Percentiles rank a stretch among this genome's conserved stretches.
These are phyloP conservation scores for Characodon lateralis DNA, from an alignment of 2,797 vertebrate genomes.

Conservation along the genomic window DNA sequence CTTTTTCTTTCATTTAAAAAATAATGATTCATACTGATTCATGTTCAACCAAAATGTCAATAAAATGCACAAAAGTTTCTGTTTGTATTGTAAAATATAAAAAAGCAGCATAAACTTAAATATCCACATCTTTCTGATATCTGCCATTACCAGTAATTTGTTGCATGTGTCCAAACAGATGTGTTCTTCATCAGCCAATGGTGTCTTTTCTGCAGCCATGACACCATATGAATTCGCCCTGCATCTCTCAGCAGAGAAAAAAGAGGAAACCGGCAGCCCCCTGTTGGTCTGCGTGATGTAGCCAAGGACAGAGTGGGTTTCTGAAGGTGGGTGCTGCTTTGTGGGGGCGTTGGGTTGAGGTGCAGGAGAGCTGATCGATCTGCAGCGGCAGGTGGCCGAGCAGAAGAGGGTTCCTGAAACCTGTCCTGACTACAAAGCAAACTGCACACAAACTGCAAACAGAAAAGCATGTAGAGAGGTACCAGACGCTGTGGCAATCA, in stretches of 20 bases:
- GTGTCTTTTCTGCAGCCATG: slow-evolving; percentile 16
- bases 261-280: slow-evolving; percentile 59
- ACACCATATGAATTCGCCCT: slow-evolving; percentile 49
- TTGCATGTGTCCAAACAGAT: background rate
- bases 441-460: slow-evolving; percentile 38
- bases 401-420: slow-evolving; percentile 62
- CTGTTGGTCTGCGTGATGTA: slow-evolving; percentile 54
- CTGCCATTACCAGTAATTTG: background rate
- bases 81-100: background rate
- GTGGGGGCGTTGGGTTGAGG: slow-evolving; percentile 34
- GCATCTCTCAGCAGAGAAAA: slow-evolving; percentile 43
- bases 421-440: slow-evolving; percentile 74
- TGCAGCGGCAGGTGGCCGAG: slow-evolving; percentile 77
- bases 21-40: too few species aligned
- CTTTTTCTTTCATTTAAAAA: background rate
- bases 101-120: background rate
- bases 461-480: slow-evolving; percentile 29
- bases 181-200: slow-evolving; percentile 9
- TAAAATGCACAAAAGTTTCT: background rate
- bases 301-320: slow-evolving; percentile 46
- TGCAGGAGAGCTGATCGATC: slow-evolving; percentile 73
- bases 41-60: background rate
- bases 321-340: slow-evolving; percentile 37
- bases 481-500: slow-evolving; percentile 34
- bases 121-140: background rate